Percentiles rank a stretch among this genome's conserved stretches.
phyloP scores from a whole-genome alignment of 1,140 invertebrate species.

The Telenomus remus region DNA sequence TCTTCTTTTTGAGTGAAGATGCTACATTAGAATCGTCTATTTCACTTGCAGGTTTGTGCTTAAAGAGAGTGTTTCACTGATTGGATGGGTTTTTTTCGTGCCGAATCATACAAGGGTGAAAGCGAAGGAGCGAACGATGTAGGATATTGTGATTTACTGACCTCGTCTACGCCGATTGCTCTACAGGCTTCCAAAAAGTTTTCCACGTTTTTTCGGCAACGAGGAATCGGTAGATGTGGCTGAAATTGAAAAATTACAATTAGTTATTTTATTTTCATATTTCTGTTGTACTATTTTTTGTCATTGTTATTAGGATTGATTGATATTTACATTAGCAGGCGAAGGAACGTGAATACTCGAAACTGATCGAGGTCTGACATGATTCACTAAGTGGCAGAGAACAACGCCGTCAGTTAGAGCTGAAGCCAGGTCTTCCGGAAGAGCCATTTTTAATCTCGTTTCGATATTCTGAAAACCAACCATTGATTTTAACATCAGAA shows the following conservation, averaged over 20 bases:
- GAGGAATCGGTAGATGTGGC: conserved; percentile 94
- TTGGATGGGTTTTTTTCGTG: conserved; percentile 5
- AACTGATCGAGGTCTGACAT: conserved; percentile 91
- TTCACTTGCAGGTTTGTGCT: too few species aligned
- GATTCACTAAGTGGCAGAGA: conserved; percentile 94
- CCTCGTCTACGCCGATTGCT: conserved; percentile 94
- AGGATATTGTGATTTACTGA: conserved; percentile 74
- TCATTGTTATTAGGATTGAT: conserved; percentile 32
- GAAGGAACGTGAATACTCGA: conserved; percentile 96
- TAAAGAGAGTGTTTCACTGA: too few species aligned
- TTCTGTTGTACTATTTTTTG: too few species aligned
- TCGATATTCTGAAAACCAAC: conserved; percentile 89
- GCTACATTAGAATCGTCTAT: too few species aligned
- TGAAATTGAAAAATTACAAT: too few species aligned
- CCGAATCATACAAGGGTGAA: conserved; percentile 25
- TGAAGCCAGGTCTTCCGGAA: conserved; percentile 90
- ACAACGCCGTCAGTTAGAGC: conserved; percentile 93
- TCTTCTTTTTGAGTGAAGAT: too few species aligned
- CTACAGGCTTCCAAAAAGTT: conserved; percentile 96
- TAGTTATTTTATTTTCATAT: too few species aligned
- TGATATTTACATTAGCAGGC: conserved; percentile 87
- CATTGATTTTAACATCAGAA: too few species aligned
- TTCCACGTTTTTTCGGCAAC: conserved; percentile 95
- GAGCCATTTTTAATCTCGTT: conserved; percentile 88
- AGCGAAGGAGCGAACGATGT: conserved; percentile 39